phyloP scores from a whole-genome alignment of 2,113 vertebrate genomes.

The Rhinoptilus africanus region DNA sequence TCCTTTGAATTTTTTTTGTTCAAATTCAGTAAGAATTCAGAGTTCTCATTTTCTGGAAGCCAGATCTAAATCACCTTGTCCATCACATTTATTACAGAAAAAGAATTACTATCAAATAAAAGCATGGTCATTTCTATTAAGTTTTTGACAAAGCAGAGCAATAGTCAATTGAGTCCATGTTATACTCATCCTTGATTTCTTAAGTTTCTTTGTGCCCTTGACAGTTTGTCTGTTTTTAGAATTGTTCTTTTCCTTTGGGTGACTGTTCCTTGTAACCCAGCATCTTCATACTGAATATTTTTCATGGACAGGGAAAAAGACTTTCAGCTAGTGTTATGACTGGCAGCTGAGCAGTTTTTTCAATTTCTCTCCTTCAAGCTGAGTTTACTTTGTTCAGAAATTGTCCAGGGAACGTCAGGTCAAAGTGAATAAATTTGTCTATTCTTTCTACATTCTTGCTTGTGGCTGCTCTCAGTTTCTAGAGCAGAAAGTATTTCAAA shows the following conservation, averaged over 20 bases:
- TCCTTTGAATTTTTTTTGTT: background rate
- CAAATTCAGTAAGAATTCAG: background rate
- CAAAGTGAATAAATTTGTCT: background rate
- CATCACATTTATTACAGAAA: background rate
- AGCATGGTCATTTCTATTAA: background rate
- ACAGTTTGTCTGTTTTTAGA: background rate
- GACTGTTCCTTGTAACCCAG: background rate
- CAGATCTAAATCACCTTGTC: background rate
- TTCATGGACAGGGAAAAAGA: background rate
- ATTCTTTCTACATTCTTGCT: background rate
- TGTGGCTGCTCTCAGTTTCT: background rate
- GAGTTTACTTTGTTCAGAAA: background rate
- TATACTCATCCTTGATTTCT: background rate
- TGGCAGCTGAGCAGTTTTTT: background rate
- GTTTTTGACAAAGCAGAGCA: background rate
- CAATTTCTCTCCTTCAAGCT: background rate
- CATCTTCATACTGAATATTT: background rate
- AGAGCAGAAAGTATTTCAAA: background rate
- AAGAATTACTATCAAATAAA: background rate
- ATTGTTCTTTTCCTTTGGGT: background rate
- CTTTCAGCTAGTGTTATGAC: background rate
- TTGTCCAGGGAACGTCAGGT: background rate
- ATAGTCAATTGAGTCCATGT: background rate
- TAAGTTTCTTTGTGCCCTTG: background rate
- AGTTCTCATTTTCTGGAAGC: background rate